phyloP scores from a whole-genome alignment of 2,113 vertebrate genomes.

The Toxotes jaculatrix region DNA sequence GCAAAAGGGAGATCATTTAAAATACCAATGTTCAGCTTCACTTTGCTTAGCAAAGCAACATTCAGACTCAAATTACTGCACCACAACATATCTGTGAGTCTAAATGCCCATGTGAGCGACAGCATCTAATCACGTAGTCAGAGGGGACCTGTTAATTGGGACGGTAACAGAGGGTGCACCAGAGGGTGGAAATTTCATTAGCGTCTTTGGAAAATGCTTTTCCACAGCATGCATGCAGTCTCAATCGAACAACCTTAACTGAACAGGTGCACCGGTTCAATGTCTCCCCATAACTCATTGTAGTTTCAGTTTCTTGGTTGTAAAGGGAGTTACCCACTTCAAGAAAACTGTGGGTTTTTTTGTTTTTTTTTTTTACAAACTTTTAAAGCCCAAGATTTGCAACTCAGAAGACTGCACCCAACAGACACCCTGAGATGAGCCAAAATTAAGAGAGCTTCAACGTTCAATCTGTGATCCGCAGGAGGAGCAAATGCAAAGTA shows the following conservation, averaged over 20 bases:
- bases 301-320: background rate
- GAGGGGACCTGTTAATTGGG: conserved; percentile 45
- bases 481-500: background rate
- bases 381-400: background rate
- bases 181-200: conserved; percentile 54
- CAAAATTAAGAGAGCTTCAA: background rate
- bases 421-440: background rate
- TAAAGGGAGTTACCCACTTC: background rate
- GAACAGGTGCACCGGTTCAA: conserved; percentile 29
- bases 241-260: background rate
- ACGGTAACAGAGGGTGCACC: conserved; percentile 29
- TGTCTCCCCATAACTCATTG: background rate
- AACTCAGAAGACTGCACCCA: background rate
- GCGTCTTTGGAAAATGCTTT: conserved; percentile 17
- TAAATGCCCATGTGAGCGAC: background rate
- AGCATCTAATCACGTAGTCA: conserved; percentile 4
- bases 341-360: background rate
- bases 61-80: background rate
- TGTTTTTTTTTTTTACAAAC: background rate
- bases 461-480: background rate
- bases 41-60: background rate
- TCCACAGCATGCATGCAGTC: conserved; percentile 8
- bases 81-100: background rate
- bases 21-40: background rate
- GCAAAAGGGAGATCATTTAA: too few relatives aligned